Evolutionary conservation across 2,113 vertebrate genomes (phyloP).

Genomic region (Chaenogobius annularis): DNA sequence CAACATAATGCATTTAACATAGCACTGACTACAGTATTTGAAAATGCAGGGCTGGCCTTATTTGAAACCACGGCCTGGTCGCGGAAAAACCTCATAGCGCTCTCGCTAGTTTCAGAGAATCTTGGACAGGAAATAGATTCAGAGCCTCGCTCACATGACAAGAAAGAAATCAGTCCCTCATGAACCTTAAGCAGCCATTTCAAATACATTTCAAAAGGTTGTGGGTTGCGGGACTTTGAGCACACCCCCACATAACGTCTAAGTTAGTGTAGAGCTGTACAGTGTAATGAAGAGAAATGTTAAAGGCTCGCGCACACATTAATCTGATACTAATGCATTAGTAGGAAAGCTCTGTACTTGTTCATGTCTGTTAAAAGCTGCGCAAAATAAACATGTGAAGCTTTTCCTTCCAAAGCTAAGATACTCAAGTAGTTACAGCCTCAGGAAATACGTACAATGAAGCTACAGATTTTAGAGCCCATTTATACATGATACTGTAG

Average conservation of each 20-base stretch:
- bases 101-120: constrained; percentile 23
- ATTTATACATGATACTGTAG: no score
- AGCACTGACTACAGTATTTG: neutral
- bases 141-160: neutral
- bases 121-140: constrained; percentile 34
- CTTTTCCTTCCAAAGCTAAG: neutral
- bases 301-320: neutral
- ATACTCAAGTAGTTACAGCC: neutral
- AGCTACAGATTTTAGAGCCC: no score
- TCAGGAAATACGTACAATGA: no score
- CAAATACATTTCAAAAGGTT: constrained; percentile 9
- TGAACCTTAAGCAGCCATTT: neutral
- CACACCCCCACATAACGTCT: neutral
- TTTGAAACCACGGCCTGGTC: constrained; percentile 49
- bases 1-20: neutral
- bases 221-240: neutral
- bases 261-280: neutral
- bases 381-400: no score
- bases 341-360: no score
- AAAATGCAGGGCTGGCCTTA: neutral
- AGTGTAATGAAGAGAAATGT: neutral
- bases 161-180: constrained; percentile 13
- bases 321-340: no score
- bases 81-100: neutral
- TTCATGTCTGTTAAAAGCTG: no score